phyloP scores from a whole-genome alignment of 2,888 invertebrate genomes.

The Drymonia ruficornis region DNA sequence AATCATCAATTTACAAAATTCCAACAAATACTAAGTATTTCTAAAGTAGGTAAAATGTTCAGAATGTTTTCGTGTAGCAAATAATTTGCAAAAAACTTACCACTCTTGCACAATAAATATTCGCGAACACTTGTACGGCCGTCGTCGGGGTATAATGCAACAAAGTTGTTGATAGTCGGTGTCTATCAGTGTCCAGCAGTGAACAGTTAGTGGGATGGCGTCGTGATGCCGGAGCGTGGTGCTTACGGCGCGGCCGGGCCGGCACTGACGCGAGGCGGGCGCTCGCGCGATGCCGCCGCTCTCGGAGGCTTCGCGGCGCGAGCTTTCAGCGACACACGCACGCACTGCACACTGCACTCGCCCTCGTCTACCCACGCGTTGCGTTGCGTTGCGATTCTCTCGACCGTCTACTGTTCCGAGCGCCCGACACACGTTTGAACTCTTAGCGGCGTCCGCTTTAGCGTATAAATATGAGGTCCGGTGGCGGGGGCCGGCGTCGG shows the following conservation, averaged over 20 bases:
- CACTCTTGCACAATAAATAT: slow-evolving; percentile 63
- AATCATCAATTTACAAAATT: slow-evolving; percentile 3
- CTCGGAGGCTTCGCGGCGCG: slow-evolving; percentile 80
- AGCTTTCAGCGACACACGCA: slow-evolving; percentile 83
- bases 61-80: neutral
- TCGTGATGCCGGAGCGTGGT: slow-evolving; percentile 71
- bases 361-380: slow-evolving; percentile 79
- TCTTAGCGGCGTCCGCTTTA: slow-evolving; percentile 79
- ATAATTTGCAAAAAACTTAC: slow-evolving; percentile 56
- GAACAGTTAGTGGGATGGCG: slow-evolving; percentile 45
- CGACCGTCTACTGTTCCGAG: slow-evolving; percentile 81
- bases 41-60: neutral
- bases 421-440: slow-evolving; percentile 84
- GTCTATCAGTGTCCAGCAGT: slow-evolving; percentile 69
- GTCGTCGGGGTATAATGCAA: slow-evolving; percentile 51
- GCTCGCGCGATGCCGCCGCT: slow-evolving; percentile 56
- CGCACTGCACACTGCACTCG: slow-evolving; percentile 85
- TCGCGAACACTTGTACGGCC: slow-evolving; percentile 62
- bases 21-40: neutral
- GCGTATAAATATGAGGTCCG: slow-evolving; percentile 83
- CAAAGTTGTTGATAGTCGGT: slow-evolving; percentile 54
- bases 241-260: slow-evolving; percentile 83
- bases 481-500: slow-evolving; percentile 81
- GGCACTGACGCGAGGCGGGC: slow-evolving; percentile 79
- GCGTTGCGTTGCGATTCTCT: slow-evolving; percentile 73